Base-by-base conservation (phyloP, 2,113 vertebrate species). In the Poecilia latipinna region DNA sequence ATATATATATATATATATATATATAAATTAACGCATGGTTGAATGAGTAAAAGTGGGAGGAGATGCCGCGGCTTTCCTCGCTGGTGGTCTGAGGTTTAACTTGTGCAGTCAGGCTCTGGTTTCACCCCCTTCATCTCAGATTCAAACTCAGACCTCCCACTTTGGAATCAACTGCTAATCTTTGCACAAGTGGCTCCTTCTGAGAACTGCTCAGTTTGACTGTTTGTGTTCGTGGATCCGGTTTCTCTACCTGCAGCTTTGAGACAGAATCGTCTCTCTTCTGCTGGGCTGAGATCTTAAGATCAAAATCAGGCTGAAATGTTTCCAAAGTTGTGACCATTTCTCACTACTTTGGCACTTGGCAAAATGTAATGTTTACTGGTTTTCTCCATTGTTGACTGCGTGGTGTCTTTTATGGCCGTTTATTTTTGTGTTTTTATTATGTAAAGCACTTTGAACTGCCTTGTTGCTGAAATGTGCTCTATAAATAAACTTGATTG, bases 61-160 rank as follows among this genome's bases (percentile, higher is more conserved):
- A 61, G 61, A 62, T 10, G 4, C 61, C 51, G 78, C 33, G 63
- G 67, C 73, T 87, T 82, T 85, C 85, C 82, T 83, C 24, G 82
- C 74, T 75, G 88, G 90, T 87, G 91, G 90, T 91, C 88, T 80
- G 48, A 75, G 79, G 88, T 88, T 90, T 75, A 80, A 84, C 76
- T 83, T 61, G 39, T 75, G 83, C 83, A 89, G 83, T 91, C 83
- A 89, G 82, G 81, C 88, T 93, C 84, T 78, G 62, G 91, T 93
- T 93, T 93, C 90, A 87, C 88, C 88, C 89, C 82, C 83, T 89
- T 86, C 88, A 84, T 91, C 89, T 92, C 81, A 60, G 77, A 84
- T 90, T 89, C 72, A 86, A 83, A 82, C 78, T 35, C 37, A 89
- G 90, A 92, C 92, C 92, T 90, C 91, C 87, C 89, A 91, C 82